Conservation (phyloP, 2,888 invertebrate genomes). For the Drosophila melanocephala region DNA sequence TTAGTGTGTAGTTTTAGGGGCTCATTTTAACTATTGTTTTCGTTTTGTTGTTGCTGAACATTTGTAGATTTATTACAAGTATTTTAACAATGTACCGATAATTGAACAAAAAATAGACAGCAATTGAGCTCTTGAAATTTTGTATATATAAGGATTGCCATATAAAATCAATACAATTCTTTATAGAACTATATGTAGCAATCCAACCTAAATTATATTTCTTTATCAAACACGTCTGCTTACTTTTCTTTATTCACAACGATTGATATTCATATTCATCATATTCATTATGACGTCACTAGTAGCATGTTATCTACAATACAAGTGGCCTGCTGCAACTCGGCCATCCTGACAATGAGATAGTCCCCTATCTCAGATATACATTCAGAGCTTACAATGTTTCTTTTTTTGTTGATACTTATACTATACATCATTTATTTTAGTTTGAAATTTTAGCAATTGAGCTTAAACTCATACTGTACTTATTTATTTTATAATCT, state of each 20-base stretch:
- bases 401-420: no score
- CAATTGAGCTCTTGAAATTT: background rate
- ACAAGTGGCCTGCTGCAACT: background rate
- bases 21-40: conserved; percentile 49
- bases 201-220: background rate
- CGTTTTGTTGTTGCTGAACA: conserved; percentile 48
- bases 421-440: no score
- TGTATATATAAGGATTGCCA: background rate
- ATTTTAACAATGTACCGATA: conserved; percentile 8
- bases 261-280: background rate
- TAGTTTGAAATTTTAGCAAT: background rate
- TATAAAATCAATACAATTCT: background rate
- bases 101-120: background rate
- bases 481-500: background rate
- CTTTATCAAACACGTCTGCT: background rate
- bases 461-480: background rate
- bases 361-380: no score
- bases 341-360: no score
- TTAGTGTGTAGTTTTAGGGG: conserved; percentile 45
- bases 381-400: no score
- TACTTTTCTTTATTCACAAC: no score
- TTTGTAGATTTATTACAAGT: conserved; percentile 19
- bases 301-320: background rate
- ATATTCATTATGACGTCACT: background rate
- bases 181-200: background rate